Percentiles rank a stretch among this genome's conserved stretches.
Conservation (phyloP, 2,888 invertebrate genomes). For the Uropetala carovei region DNA sequence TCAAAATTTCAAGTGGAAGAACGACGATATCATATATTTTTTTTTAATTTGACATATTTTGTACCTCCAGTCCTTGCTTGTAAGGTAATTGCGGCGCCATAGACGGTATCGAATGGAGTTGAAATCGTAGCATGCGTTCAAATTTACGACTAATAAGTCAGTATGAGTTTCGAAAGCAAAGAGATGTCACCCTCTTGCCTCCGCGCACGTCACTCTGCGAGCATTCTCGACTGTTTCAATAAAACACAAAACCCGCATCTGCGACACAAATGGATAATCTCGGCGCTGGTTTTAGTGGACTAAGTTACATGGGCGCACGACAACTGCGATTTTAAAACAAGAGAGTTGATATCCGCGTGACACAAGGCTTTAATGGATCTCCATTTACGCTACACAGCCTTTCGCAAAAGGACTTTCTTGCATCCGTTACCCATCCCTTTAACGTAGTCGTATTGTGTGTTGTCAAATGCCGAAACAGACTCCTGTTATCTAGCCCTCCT, state of each 20-base stretch:
- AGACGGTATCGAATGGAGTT: background rate
- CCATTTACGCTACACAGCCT: background rate
- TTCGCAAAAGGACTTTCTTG: background rate
- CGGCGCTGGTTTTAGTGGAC: background rate
- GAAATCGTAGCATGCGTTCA: background rate
- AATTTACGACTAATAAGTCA: background rate
- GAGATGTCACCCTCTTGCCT: background rate
- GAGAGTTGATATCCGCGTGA: conserved; percentile 1
- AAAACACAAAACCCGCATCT: background rate
- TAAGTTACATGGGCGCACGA: conserved; percentile 4
- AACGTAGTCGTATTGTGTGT: background rate
- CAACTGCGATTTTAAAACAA: background rate
- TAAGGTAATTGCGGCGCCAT: background rate
- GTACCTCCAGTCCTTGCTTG: background rate
- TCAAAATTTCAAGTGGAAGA: too few relatives aligned
- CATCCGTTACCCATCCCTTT: background rate
- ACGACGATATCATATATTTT: background rate
- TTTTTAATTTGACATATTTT: background rate
- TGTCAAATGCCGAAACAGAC: background rate
- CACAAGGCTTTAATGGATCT: conserved; percentile 5
- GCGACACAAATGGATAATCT: background rate
- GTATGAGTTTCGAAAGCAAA: background rate
- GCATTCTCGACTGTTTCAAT: background rate
- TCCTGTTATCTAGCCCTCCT: too few relatives aligned
- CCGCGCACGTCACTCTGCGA: background rate